Evolutionary conservation across 2,797 vertebrate genomes (phyloP), one percentile per base, ranked within the genome.

Genomic region (Capromys pilorides): DNA sequence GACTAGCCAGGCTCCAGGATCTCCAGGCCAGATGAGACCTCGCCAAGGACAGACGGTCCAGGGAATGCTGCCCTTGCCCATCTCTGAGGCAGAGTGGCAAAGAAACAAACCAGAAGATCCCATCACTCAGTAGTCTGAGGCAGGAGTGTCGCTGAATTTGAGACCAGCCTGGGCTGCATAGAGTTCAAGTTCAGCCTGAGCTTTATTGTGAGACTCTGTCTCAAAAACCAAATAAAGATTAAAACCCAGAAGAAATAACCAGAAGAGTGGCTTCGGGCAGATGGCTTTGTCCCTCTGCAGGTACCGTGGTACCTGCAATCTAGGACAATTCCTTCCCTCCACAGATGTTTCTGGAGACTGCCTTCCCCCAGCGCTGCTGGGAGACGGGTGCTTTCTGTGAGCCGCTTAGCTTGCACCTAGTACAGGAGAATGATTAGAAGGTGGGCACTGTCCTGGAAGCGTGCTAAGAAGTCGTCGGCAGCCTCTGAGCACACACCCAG

Each of bases 381-480:
- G 66, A 77, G 73, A 51, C 51, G 54, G 57, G 31, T 49, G 75
- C 39, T 84, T 77, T 81, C 26, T n/a, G 1, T 57, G 26, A 84
- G 89, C 51, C 49, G 26, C 10, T 41, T 33, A 59, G 69, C 18
- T 2, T 16, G 41, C 33, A 9, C 54, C n/a, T 26, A n/a, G 2
- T 81, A 11, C 51, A 5, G 51, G 14, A 41, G 61, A 78, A 79
- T 54, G 77, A 21, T 11, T 54, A 26, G 1, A 10, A 33, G 36
- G 19, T 54, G 36, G 18, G 7, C 64, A 2, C 84, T 31, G 54
- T 39, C 22, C 69, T 88, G 66, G 33, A 67, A 64, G n/a, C 57
- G 41, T 61, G 31, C 97, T 97, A 95, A 94, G 97, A 97, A 95
- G 88, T 83, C 93, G 95, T 94, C 97, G 94, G 96, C 84, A 8